phyloP scores from a whole-genome alignment of 2,797 vertebrate species.

The Bryconaethiops microstoma region DNA sequence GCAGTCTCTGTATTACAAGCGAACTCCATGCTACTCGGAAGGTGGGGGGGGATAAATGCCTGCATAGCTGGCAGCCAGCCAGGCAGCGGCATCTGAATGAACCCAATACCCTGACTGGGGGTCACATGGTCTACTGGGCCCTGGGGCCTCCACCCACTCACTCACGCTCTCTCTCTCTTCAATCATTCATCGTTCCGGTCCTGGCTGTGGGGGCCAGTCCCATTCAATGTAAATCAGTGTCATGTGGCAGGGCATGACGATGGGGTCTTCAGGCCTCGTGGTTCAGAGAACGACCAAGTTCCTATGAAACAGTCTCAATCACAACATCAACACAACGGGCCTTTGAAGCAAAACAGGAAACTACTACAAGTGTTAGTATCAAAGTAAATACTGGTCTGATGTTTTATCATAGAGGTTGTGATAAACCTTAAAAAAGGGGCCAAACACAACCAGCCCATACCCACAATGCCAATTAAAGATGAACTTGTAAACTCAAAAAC shows the following conservation, averaged over 20 bases:
- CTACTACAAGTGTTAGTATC: neutral
- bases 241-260: conserved; percentile 54
- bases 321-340: conserved; percentile 25
- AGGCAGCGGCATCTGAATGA: conserved; percentile 79
- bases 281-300: conserved; percentile 15
- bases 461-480: neutral
- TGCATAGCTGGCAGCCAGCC: conserved; percentile 69
- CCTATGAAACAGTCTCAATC: conserved; percentile 16
- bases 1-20: conserved; percentile 29
- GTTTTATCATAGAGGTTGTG: neutral
- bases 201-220: conserved; percentile 52
- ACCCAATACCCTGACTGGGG: conserved; percentile 79
- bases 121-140: conserved; percentile 77
- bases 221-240: conserved; percentile 76
- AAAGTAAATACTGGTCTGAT: neutral
- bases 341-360: conserved; percentile 24
- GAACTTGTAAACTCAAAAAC: neutral
- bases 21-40: conserved; percentile 30
- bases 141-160: conserved; percentile 68
- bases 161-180: conserved; percentile 51
- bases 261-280: conserved; percentile 25
- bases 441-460: neutral
- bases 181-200: conserved; percentile 77
- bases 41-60: conserved; percentile 30
- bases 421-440: neutral